Evolutionary conservation across 2,797 vertebrate genomes (phyloP), one percentile per base, ranked within the genome.

Genomic region (Sebastes vulpes): DNA sequence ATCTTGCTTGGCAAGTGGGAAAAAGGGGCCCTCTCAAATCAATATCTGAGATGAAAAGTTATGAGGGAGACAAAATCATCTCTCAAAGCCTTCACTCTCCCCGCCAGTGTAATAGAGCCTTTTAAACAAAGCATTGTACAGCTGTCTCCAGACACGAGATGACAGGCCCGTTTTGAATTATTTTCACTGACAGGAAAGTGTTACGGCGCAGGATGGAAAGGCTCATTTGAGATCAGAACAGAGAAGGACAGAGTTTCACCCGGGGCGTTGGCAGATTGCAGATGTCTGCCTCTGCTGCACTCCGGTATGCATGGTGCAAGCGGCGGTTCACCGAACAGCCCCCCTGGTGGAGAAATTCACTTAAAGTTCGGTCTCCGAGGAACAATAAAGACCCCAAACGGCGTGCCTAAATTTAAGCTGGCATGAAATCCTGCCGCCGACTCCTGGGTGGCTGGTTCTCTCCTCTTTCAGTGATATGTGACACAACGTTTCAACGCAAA

Each of bases 351-450:
- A 89, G 76, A 88, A 75, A 88, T 88, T 93, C 88, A 92, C 92
- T 92, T 90, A 88, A 94, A 93, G 83, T 87, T 92, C 50, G 65
- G 84, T 95, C 94, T 95, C 90, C 9, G 78, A 74, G 91, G 93
- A 90, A 91, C 88, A 89, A 94, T 95, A 93, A 94, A 92, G 87
- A 94, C 86, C 88, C 83, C 90, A 86, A 93, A 91, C 83, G 75
- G 85, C 64, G 72, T 82, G 83, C 71, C 90, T 92, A 92, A 90
- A 93, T 94, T 82, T 94, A 95, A 95, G 91, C 91, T 90, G 85
- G 86, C 93, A 82, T 95, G 88, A 94, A 95, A 91, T 92, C 89
- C 86, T 89, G 23, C 18, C 2, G 2, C 2, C 1, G 9, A 38
- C 48, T 53, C 75, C 83, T 88, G 84, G 82, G 87, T 82, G 83